phyloP scores from a whole-genome alignment of 2,797 vertebrate species.

The Staurois parvus region DNA sequence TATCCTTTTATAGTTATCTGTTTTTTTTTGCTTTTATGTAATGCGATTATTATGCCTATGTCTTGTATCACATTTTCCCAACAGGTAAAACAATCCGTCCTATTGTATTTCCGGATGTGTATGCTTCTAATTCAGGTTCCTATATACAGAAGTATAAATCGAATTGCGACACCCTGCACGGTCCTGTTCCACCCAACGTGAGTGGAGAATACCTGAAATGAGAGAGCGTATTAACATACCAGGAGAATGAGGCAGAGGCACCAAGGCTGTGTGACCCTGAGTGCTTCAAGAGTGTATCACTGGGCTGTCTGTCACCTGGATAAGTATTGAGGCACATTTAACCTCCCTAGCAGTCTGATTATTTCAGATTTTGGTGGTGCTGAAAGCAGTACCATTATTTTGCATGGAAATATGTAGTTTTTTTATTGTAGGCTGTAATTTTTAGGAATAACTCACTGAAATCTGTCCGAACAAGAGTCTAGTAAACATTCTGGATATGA shows the following conservation, averaged over 20 bases:
- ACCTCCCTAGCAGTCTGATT: too few relatives aligned
- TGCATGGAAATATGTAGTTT: too few relatives aligned
- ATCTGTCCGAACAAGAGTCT: too few relatives aligned
- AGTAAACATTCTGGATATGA: too few relatives aligned
- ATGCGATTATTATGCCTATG: too few relatives aligned
- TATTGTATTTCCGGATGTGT: neutral
- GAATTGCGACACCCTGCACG: neutral
- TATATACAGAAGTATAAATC: neutral
- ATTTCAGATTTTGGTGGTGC: too few relatives aligned
- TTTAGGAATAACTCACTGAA: too few relatives aligned
- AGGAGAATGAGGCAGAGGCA: too few relatives aligned
- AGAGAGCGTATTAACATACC: neutral
- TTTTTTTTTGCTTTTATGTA: too few relatives aligned
- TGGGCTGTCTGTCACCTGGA: neutral
- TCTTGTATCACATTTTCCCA: neutral
- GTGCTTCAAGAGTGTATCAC: neutral
- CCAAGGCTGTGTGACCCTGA: neutral
- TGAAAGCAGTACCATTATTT: too few relatives aligned
- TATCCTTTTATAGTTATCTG: neutral
- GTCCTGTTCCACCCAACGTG: neutral
- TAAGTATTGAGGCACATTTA: neutral
- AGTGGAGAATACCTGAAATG: neutral
- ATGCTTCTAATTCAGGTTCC: neutral
- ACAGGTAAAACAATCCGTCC: neutral
- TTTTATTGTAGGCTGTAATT: too few relatives aligned